Base-by-base conservation (phyloP, 1,140 invertebrate species). In the Asbolus verrucosus region DNA sequence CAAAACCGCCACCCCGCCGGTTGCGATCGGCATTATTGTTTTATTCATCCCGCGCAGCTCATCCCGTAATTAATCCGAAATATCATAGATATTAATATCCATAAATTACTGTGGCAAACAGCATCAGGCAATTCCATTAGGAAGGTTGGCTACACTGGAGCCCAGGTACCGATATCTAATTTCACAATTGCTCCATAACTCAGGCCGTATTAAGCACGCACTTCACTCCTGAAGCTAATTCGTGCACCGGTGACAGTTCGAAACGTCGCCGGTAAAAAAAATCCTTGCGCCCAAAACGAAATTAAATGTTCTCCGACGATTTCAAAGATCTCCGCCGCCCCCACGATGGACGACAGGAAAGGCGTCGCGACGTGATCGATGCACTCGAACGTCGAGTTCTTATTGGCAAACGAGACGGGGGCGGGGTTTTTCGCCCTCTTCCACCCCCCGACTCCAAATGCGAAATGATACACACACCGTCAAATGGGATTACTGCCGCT, bases 121-220 rank as follows among this genome's bases (percentile, higher is more conserved):
- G 71, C 76, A 78, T 75, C 76, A 74, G 73, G 70, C 77, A 78
- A 78, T 78, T 76, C 77, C 77, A 78, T 78, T 78, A 78, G 70
- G 69, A 73, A 71, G 73, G 71, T 61, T 71, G 70, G 71, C 70
- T 62, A 61, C 46, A 67, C 19, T 72, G 70, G 38, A 38, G 65
- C 66, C 61, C 72, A 72, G 70, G 72, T 74, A 74, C 31, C 24
- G 70, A 74, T 75, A 78, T 78, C 77, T 78, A 78, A 78, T 78
- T 78, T 76, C 77, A 71, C 76, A 77, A 78, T 78, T 78, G 77
- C 73, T 71, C 70, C 77, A 77, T 78, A 77, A 78, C 73, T 78
- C 76, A 78, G 67, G n/a, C n/a, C 31, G 67, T 21, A n/a, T n/a
- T n/a, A n/a, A n/a, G n/a, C n/a, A n/a, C n/a, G n/a, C n/a, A n/a